Evolutionary conservation across 2,888 invertebrate species (phyloP).

Genomic region (Drosophila peninsularis): DNA sequence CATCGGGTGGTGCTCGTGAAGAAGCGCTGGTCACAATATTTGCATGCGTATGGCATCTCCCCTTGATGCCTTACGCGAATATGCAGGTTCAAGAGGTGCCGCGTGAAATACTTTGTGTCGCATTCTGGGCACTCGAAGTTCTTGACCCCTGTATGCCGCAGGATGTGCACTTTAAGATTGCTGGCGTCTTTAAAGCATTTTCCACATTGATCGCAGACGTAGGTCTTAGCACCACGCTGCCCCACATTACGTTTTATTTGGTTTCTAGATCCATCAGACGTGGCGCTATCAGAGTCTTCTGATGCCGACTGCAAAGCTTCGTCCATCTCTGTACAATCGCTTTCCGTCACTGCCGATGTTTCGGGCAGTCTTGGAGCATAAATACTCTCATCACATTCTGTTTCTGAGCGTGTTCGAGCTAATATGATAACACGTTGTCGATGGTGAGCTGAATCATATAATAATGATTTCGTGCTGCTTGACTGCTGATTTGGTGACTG

Average conservation of each 20-base stretch:
- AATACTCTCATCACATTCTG: neutral
- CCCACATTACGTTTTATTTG: neutral
- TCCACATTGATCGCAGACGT: constrained; percentile 42
- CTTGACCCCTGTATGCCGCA: constrained; percentile 41
- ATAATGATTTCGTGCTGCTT: neutral
- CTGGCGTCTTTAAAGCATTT: constrained; percentile 28
- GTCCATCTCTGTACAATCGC: neutral
- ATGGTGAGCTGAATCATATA: neutral
- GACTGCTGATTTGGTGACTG: neutral
- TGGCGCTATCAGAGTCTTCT: neutral
- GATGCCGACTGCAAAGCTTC: neutral
- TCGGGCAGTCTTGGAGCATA: neutral
- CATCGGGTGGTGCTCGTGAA: constrained; percentile 73
- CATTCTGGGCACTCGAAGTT: constrained; percentile 41
- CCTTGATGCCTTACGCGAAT: constrained; percentile 67
- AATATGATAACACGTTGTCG: neutral
- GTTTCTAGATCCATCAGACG: neutral
- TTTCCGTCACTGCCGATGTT: neutral
- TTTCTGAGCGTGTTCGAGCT: neutral
- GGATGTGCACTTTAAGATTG: constrained; percentile 38
- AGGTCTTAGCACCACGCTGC: constrained; percentile 3
- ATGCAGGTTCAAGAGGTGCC: constrained; percentile 42
- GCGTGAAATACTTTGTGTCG: constrained; percentile 25
- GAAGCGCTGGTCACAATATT: constrained; percentile 72
- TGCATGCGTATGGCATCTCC: constrained; percentile 77